Conservation (phyloP, 2,113 vertebrate species). For the Cebus imitator region DNA sequence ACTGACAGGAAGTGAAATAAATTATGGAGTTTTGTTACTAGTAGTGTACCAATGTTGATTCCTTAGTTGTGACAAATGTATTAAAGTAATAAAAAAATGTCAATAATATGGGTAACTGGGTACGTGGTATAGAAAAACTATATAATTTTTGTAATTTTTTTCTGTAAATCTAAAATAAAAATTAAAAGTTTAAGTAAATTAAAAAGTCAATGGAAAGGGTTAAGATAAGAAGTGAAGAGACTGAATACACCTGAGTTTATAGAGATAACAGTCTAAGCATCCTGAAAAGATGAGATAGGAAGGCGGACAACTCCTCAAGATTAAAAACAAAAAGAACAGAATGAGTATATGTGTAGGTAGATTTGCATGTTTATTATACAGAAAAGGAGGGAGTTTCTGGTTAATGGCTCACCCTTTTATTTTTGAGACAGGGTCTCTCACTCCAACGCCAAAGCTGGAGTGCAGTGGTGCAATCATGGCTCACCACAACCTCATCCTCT, state of each 20-base stretch:
- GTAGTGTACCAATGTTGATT: not conserved
- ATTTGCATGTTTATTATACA: not conserved
- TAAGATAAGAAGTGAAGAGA: not conserved
- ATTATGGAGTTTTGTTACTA: not conserved
- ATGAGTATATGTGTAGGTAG: not conserved
- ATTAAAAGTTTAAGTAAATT: not conserved
- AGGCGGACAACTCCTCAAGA: not conserved
- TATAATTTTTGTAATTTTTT: not conserved
- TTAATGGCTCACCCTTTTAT: not conserved
- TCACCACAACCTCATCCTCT: no score
- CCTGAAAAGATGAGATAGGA: not conserved
- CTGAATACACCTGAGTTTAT: not conserved
- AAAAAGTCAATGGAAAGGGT: not conserved
- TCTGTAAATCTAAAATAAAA: conserved; percentile 40
- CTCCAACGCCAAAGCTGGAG: no score
- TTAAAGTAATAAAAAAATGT: not conserved
- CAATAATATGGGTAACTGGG: not conserved
- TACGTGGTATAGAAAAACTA: not conserved
- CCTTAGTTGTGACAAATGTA: not conserved
- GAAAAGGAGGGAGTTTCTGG: not conserved
- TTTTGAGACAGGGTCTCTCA: no score
- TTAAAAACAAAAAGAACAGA: not conserved
- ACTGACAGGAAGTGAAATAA: not conserved
- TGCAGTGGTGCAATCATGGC: no score
- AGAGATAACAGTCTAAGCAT: not conserved